Base-by-base conservation (phyloP, 1,140 invertebrate genomes). In the Rhizoglyphus robini region DNA sequence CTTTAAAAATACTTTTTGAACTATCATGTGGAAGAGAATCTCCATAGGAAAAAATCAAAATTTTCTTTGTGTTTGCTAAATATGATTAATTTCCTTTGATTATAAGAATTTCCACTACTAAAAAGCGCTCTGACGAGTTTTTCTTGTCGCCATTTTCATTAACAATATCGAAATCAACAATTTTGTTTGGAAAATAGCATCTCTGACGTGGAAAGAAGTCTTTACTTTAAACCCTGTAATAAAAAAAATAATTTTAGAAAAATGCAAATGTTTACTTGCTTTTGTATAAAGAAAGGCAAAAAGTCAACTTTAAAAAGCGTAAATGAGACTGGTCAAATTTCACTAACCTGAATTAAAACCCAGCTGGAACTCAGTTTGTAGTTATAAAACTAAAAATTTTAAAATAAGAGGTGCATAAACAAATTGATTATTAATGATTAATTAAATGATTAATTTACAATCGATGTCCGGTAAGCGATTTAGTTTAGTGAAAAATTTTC, bases 51-150 rank as follows among this genome's bases (percentile, higher is more conserved):
- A 74, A 99, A 96, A 58, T 79, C 79, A 77, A 99, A 99, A 78
- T 99, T 90, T 4, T 84, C 83, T 8, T 72, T 68, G 73, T 96
- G 88, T 74, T 96, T 96, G 75, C 94, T 96, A 76, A 99, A 99
- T 11, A 94, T 97, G 71, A 99, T 90, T 13, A 97, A 91, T 76
- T 99, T 99, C 77, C 96, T 97, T 75, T 96, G 90, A 0, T 95
- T 93, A 77, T 88, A 97, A 0, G 86, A 82, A 77, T 97, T 97
- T 84, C 93, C 93, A 54, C 83, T 79, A 5, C 86, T 84, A 75
- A 98, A 99, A 4, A 98, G 78, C 0, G 84, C 91, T 63, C 90
- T 81, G 72, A 85, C 89, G 4, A 95, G 18, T 76, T 72, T 27
- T 71, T 69, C 63, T 70, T 71, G n/a, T 68, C 32, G 11, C 68